phyloP scores from a whole-genome alignment of 2,888 invertebrate species.

The Pocota personata region DNA sequence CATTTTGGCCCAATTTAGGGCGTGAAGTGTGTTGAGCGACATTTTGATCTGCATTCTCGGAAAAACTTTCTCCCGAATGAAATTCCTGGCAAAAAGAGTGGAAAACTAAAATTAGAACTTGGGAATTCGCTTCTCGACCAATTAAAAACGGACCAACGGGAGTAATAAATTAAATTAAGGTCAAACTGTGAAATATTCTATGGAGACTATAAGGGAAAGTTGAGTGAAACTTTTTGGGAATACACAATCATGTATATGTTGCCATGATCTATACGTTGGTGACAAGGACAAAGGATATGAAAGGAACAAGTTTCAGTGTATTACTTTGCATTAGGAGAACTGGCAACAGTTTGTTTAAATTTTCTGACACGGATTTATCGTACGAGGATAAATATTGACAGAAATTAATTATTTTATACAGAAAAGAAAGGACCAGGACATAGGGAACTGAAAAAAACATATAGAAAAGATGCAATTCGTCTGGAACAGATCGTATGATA shows the following conservation, averaged over 20 bases:
- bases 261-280: slow-evolving; percentile 4
- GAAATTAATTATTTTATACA: too few relatives aligned
- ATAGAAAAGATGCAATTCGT: too few relatives aligned
- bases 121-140: slow-evolving; percentile 6
- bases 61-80: background rate
- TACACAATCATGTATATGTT: background rate
- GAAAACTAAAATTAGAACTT: background rate
- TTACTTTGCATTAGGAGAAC: slow-evolving; percentile 46
- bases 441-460: too few relatives aligned
- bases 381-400: too few relatives aligned
- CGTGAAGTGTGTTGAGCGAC: slow-evolving; percentile 1
- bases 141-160: slow-evolving; percentile 51
- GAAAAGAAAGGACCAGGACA: too few relatives aligned
- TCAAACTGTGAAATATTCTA: slow-evolving; percentile 24
- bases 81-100: background rate
- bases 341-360: slow-evolving; percentile 54
- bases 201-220: background rate
- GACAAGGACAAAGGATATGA: background rate
- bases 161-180: slow-evolving; percentile 69
- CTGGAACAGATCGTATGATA: too few relatives aligned
- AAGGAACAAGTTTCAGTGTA: slow-evolving; percentile 41
- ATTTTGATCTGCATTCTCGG: background rate
- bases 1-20: slow-evolving; percentile 8
- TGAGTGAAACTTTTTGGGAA: slow-evolving; percentile 27
- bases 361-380: slow-evolving; percentile 30